phyloP scores from a whole-genome alignment of 2,113 vertebrate species.

The Prunella himalayana region DNA sequence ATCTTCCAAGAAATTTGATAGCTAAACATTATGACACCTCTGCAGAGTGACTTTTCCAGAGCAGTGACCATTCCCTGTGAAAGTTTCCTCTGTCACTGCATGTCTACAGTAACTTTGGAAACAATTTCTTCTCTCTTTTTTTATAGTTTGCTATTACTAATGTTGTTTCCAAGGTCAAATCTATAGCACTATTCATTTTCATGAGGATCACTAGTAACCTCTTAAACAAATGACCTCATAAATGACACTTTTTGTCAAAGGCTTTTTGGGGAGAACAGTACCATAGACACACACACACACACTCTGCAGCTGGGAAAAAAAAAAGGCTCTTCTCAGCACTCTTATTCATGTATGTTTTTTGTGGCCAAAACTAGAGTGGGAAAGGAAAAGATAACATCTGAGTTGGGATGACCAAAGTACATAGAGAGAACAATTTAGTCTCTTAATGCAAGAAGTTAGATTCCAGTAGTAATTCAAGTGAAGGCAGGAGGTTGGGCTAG shows the following conservation, averaged over 20 bases:
- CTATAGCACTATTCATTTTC: background rate
- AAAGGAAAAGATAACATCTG: conserved; percentile 57
- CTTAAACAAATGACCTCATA: background rate
- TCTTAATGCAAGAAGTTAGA: conserved; percentile 41
- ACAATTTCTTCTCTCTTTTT: background rate
- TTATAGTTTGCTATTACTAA: background rate
- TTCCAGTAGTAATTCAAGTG: conserved; percentile 56
- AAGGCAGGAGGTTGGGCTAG: conserved; percentile 18
- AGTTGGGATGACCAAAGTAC: conserved; percentile 59
- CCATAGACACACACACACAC: background rate
- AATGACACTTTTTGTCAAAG: background rate
- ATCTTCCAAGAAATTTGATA: conserved; percentile 38
- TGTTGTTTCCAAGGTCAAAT: background rate
- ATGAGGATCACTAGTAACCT: background rate
- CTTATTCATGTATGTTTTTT: background rate
- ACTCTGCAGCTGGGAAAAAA: background rate
- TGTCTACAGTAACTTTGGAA: background rate
- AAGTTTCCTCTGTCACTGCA: background rate
- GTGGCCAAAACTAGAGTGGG: conserved; percentile 41
- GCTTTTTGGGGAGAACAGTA: background rate
- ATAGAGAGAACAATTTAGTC: conserved; percentile 44
- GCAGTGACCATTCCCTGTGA: background rate
- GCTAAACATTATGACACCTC: background rate
- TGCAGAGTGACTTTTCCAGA: background rate
- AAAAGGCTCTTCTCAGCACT: background rate